Percentiles rank a stretch among this genome's conserved stretches.
Conservation (phyloP, 1,140 invertebrate genomes). For the Drosophila ogumai region DNA sequence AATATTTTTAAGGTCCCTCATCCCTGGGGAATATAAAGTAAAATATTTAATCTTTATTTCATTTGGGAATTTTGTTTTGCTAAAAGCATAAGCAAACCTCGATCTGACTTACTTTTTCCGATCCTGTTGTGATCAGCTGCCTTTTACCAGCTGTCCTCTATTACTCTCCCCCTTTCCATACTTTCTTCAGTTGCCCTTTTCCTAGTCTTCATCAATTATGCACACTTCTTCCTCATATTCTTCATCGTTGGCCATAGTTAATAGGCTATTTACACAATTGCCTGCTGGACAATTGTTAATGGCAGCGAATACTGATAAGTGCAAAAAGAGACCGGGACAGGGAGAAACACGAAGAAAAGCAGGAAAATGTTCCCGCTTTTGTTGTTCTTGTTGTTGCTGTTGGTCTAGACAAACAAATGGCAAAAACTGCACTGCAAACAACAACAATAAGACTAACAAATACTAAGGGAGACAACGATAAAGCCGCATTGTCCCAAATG, state of each 20-base stretch:
- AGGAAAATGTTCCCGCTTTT: slow-evolving; percentile 48
- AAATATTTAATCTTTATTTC: not conserved
- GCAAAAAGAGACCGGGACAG: slow-evolving; percentile 25
- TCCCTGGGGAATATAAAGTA: not conserved
- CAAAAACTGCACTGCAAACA: slow-evolving; percentile 39
- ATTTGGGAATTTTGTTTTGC: not conserved
- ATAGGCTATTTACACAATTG: slow-evolving; percentile 75
- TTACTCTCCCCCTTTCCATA: not conserved
- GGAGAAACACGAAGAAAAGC: slow-evolving; percentile 14
- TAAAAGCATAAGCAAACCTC: not conserved
- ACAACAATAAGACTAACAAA: slow-evolving; percentile 3
- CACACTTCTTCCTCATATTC: slow-evolving; percentile 13
- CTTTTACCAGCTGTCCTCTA: slow-evolving; percentile 14
- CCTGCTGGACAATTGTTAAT: slow-evolving; percentile 56
- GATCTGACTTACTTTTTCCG: not conserved
- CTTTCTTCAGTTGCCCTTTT: slow-evolving; percentile 3
- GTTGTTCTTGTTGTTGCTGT: slow-evolving; percentile 46
- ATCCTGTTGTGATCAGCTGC: slow-evolving; percentile 16
- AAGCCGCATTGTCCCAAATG: slow-evolving; percentile 70
- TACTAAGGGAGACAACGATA: slow-evolving; percentile 29
- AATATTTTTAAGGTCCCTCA: too few relatives aligned
- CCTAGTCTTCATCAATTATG: slow-evolving; percentile 36
- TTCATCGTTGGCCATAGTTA: slow-evolving; percentile 39
- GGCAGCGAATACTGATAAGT: slow-evolving; percentile 68
- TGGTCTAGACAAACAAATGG: slow-evolving; percentile 70